Conservation (phyloP, 2,113 vertebrate species). For the Spea multiplicata region DNA sequence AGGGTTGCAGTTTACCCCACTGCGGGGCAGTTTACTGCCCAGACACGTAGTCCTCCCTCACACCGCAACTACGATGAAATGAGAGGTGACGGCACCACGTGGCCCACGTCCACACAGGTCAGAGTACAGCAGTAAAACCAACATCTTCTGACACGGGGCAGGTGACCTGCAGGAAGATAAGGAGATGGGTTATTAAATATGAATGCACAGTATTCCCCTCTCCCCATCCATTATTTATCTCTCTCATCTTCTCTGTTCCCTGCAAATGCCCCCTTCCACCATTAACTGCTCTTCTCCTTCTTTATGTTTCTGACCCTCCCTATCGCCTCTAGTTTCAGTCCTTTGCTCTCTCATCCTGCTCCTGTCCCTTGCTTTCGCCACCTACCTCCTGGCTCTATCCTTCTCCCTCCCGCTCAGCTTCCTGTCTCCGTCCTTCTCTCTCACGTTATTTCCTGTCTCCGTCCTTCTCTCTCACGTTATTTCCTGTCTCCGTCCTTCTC, state of each 20-base stretch:
- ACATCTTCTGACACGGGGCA: not conserved
- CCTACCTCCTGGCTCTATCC: not conserved
- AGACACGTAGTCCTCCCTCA: too few species aligned
- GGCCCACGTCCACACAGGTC: too few species aligned
- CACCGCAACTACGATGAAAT: too few species aligned
- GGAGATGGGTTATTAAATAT: too few species aligned
- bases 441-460: too few species aligned
- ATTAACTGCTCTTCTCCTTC: not conserved
- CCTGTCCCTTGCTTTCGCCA: not conserved
- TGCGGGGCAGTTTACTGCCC: too few species aligned
- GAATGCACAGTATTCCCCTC: not conserved
- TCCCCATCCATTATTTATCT: not conserved
- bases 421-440: not conserved
- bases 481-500: too few species aligned
- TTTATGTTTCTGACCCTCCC: not conserved
- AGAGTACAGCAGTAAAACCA: too few species aligned
- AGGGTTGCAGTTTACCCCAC: too few species aligned
- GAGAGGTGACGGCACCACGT: too few species aligned
- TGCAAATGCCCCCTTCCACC: not conserved
- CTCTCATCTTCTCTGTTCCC: not conserved
- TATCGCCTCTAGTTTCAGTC: not conserved
- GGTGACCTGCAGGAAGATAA: too few species aligned
- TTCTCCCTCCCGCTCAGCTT: not conserved
- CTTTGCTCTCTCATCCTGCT: constrained; percentile 12
- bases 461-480: too few species aligned